Percentiles rank a stretch among this genome's conserved stretches.
phyloP scores from a whole-genome alignment of 2,888 invertebrate genomes.

The Parnassius orleans region DNA sequence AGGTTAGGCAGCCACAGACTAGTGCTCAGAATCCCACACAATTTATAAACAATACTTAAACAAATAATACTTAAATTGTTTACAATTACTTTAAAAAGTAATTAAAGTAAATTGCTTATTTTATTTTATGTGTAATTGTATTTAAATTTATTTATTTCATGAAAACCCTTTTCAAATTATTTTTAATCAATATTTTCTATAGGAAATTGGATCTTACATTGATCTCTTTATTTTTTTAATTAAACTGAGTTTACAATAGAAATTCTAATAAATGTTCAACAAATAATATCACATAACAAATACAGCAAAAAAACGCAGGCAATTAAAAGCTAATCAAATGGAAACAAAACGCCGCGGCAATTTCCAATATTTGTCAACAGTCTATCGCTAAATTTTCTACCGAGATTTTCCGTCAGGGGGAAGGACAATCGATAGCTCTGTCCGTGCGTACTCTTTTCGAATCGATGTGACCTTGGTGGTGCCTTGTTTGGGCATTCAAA shows the following conservation, averaged over 20 bases:
- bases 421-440: slow-evolving; percentile 36
- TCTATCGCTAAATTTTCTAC: slow-evolving; percentile 14
- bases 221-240: background rate
- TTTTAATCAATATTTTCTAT: too few relatives aligned
- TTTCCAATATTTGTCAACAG: slow-evolving; percentile 19
- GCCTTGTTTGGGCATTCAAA: slow-evolving; percentile 37
- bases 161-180: too few relatives aligned
- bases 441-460: slow-evolving; percentile 43
- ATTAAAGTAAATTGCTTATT: too few relatives aligned
- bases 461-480: slow-evolving; percentile 77
- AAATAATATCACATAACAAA: background rate
- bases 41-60: too few relatives aligned
- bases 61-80: too few relatives aligned
- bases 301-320: background rate
- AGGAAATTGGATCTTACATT: too few relatives aligned
- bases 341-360: background rate
- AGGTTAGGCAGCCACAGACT: too few relatives aligned
- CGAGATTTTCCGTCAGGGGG: slow-evolving; percentile 33
- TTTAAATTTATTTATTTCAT: too few relatives aligned
- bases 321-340: slow-evolving; percentile 1
- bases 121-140: too few relatives aligned
- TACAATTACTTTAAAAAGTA: too few relatives aligned
- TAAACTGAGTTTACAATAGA: background rate
- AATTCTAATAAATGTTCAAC: too few relatives aligned
- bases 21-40: too few relatives aligned